phyloP scores from a whole-genome alignment of 2,797 vertebrate species.

The Amblyopsis hoosieri region DNA sequence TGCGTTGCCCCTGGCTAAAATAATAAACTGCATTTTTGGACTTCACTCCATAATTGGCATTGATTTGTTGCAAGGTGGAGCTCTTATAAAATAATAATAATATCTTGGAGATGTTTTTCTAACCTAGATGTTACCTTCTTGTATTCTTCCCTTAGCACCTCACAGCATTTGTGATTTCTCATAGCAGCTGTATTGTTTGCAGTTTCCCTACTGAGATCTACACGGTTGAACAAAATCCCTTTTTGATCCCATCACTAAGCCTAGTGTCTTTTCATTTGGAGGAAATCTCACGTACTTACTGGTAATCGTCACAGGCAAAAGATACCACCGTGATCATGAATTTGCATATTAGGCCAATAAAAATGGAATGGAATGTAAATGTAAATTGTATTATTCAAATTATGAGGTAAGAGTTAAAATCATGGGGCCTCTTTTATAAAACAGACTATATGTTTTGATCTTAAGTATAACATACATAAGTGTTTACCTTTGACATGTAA shows the following conservation, averaged over 20 bases:
- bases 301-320: slow-evolving; percentile 37
- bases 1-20: not conserved
- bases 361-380: not conserved
- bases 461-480: too few species aligned
- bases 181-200: not conserved
- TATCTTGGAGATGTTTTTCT: not conserved
- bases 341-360: slow-evolving; percentile 41
- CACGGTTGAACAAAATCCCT: slow-evolving; percentile 17
- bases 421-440: too few species aligned
- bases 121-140: not conserved
- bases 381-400: slow-evolving; percentile 2
- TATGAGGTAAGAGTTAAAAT: too few species aligned
- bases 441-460: too few species aligned
- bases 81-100: slow-evolving; percentile 10
- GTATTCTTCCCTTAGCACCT: not conserved
- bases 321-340: slow-evolving; percentile 37
- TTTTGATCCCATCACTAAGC: slow-evolving; percentile 12
- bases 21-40: slow-evolving; percentile 11
- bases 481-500: too few species aligned
- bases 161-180: not conserved
- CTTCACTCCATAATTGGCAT: slow-evolving; percentile 20
- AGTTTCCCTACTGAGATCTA: not conserved
- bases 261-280: slow-evolving; percentile 16
- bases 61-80: slow-evolving; percentile 8
- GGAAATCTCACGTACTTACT: slow-evolving; percentile 20